Percentiles rank a stretch among this genome's conserved stretches.
Evolutionary conservation across 2,113 vertebrate species (phyloP).

Genomic region (Zapus hudsonius): DNA sequence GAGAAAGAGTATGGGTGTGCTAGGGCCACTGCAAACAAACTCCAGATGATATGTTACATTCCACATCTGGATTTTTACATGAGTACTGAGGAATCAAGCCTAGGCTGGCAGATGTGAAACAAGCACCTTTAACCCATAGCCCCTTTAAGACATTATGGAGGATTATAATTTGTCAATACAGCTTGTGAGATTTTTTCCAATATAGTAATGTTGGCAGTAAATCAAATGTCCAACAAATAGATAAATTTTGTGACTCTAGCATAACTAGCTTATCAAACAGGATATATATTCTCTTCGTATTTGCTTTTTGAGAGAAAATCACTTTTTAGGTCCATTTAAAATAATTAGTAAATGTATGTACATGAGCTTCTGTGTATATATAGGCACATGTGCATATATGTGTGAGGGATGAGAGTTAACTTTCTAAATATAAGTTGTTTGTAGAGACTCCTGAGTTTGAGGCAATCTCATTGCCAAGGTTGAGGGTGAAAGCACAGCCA

Average conservation of each 20-base stretch:
- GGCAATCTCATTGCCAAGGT: neutral
- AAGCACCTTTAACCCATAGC: too few relatives aligned
- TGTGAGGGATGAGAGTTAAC: neutral
- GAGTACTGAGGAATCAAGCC: too few relatives aligned
- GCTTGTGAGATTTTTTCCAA: neutral
- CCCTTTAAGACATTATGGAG: neutral
- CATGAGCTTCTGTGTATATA: neutral
- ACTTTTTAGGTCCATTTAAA: conserved; percentile 10
- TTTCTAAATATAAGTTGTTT: neutral
- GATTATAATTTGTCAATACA: neutral
- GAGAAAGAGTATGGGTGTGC: too few relatives aligned
- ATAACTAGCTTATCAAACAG: neutral
- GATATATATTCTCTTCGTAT: neutral
- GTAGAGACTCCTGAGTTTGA: neutral
- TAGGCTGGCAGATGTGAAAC: too few relatives aligned
- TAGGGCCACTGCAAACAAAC: too few relatives aligned
- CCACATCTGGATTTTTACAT: too few relatives aligned
- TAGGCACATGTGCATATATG: too few relatives aligned
- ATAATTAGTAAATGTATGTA: neutral
- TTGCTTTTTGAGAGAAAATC: neutral
- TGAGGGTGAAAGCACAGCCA: neutral
- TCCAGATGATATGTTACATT: too few relatives aligned
- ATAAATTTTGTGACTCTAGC: neutral
- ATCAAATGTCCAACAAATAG: neutral
- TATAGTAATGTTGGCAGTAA: neutral